Percentiles rank a stretch among this genome's conserved stretches.
phyloP scores from a whole-genome alignment of 1,140 invertebrate genomes.

The Theocolax elegans region DNA sequence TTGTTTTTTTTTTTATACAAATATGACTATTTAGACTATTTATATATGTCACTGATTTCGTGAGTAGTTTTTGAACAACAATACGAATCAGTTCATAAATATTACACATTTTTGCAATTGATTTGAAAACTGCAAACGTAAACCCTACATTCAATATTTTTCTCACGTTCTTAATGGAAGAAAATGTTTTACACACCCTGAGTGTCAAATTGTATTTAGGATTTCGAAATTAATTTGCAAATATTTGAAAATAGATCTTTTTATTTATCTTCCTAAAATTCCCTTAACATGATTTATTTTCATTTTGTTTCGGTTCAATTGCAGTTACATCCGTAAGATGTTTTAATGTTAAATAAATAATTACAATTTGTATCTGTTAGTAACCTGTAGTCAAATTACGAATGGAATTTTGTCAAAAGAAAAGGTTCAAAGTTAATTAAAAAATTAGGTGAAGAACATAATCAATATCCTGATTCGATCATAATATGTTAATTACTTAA shows the following conservation, averaged over 20 bases:
- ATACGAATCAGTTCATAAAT: slow-evolving; percentile 12
- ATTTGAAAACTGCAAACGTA: slow-evolving; percentile 11
- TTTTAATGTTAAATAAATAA: too few species aligned
- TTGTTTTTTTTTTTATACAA: slow-evolving; percentile 29
- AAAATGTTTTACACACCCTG: neutral
- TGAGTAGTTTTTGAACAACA: neutral
- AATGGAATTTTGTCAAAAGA: neutral
- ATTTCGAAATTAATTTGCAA: too few species aligned
- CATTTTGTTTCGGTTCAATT: too few species aligned
- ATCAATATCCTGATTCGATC: too few species aligned
- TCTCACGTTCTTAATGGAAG: neutral
- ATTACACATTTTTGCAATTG: slow-evolving; percentile 3
- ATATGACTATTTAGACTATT: neutral
- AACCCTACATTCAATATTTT: neutral
- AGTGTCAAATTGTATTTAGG: too few species aligned
- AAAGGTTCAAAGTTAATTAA: too few species aligned
- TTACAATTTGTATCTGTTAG: too few species aligned
- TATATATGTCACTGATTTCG: slow-evolving; percentile 6
- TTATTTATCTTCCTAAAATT: too few species aligned
- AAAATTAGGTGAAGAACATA: neutral
- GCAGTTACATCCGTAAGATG: too few species aligned
- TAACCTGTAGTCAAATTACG: too few species aligned
- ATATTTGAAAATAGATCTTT: slow-evolving; percentile 40
- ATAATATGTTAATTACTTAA: too few species aligned
- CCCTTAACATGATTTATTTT: too few species aligned